Base-by-base conservation (phyloP, 2,888 invertebrate species). In the Lasiommata megera region DNA sequence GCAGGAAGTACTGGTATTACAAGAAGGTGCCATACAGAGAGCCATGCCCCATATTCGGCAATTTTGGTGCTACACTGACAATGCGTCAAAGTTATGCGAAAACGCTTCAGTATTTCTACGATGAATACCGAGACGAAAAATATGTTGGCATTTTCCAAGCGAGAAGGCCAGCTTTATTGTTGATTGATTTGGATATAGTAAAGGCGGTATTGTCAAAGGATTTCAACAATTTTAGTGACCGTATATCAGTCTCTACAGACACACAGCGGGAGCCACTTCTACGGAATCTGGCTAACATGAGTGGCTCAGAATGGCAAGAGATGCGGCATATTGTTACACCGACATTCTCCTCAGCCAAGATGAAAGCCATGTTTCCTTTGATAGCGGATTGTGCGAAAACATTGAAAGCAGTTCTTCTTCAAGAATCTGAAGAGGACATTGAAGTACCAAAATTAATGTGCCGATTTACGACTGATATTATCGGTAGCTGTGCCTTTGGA, bases 321-420 rank as follows among this genome's bases (percentile, higher is more conserved):
- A 88, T 91, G 87, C 72, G 90, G 51, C 84, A 86, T 29, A 86
- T 88, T 56, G 82, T 91, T 11, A 83, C 87, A 6, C 89, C 90
- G 9, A 82, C 88, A n/a, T 91, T 91, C 65, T 88, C 91, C 3
- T 84, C 89, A 9, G 89, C 84, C 23, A 91, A 91, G 67, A 89
- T 90, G 87, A 91, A 88, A 64, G 89, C 83, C 3, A 91, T 91
- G 91, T 91, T 91, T 65, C 88, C 88, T 16, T 71, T 91, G 41
- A 71, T 91, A 46, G 77, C 77, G 2, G 86, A 88, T 7, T 90
- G 90, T 68, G 82, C 88, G 0, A 74, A 75, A 60, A 76, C 81
- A 5, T 71, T 91, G 14, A 79, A 77, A 65, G 67, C 68, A 23
- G 70, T 76, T n/a, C 73, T 90, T 6, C 57, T 70, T 14, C 63